phyloP scores from a whole-genome alignment of 1,140 invertebrate genomes.

The Bombus balteatus region DNA sequence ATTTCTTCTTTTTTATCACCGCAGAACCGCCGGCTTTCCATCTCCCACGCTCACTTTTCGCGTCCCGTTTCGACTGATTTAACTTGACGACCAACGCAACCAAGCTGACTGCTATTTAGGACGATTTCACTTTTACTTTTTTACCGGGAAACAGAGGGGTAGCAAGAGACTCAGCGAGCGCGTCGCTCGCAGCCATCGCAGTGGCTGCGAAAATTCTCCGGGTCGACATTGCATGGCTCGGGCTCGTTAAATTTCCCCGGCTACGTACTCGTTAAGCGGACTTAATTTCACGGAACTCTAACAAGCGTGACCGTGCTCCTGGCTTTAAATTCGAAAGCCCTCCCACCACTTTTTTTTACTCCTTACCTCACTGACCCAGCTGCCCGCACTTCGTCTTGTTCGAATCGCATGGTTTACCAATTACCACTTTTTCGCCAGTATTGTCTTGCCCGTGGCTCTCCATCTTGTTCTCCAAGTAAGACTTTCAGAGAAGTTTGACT shows the following conservation, averaged over 20 bases:
- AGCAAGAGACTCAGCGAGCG: neutral
- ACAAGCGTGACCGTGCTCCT: constrained; percentile 30
- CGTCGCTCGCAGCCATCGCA: neutral
- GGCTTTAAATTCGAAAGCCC: constrained; percentile 54
- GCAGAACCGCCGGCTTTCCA: neutral
- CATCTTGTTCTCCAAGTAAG: neutral
- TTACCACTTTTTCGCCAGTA: neutral
- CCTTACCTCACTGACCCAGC: neutral
- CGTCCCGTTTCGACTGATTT: constrained; percentile 14
- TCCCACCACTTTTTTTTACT: neutral
- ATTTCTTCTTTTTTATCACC: neutral
- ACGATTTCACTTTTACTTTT: constrained; percentile 32
- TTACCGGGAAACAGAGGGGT: neutral
- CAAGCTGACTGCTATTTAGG: constrained; percentile 3
- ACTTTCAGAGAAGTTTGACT: neutral
- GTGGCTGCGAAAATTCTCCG: constrained; percentile 16
- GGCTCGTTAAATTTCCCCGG: constrained; percentile 43
- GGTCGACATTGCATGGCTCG: neutral
- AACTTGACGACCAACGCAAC: constrained; percentile 7
- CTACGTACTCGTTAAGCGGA: constrained; percentile 57
- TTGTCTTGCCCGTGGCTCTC: neutral
- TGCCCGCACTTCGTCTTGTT: too few relatives aligned
- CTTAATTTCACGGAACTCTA: constrained; percentile 59
- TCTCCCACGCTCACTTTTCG: too few relatives aligned
- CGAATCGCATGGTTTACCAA: neutral